These are phyloP conservation scores for Emys orbicularis DNA, from an alignment of 2,797 vertebrate genomes.

Conservation along the genomic window DNA sequence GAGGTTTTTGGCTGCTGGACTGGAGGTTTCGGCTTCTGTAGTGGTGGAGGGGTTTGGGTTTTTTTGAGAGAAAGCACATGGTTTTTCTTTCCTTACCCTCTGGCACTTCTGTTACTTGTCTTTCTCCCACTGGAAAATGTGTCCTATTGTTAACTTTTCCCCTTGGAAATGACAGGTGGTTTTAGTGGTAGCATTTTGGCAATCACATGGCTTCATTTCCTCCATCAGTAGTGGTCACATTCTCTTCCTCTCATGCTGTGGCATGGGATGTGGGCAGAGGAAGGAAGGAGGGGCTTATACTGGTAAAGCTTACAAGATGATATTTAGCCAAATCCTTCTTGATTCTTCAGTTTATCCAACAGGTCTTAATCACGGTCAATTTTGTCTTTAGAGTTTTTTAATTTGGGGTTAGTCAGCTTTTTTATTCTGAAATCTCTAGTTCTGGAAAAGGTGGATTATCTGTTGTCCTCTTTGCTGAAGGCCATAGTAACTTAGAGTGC, in stretches of 20 bases:
- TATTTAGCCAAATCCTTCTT: not conserved
- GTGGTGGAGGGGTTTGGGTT: not conserved
- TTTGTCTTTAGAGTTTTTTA: slow-evolving; percentile 22
- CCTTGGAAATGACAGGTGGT: not conserved
- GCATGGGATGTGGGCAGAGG: not conserved
- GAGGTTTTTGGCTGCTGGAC: not conserved
- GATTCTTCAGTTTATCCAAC: not conserved
- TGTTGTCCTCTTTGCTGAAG: not conserved
- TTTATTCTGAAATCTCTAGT: slow-evolving; percentile 21
- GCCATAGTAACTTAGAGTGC: not conserved
- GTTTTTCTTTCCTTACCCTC: not conserved
- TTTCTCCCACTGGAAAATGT: rapidly evolving
- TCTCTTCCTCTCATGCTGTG: not conserved
- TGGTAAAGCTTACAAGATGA: not conserved
- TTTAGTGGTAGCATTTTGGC: not conserved
- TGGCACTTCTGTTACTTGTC: not conserved
- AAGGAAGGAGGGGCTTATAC: not conserved
- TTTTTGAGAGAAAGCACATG: not conserved
- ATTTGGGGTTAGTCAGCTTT: not conserved
- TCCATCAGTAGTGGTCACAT: not conserved
- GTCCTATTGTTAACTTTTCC: not conserved
- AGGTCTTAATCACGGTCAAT: not conserved
- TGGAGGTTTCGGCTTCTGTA: not conserved
- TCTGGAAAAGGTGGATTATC: not conserved
- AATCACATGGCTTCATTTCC: not conserved